phyloP scores from a whole-genome alignment of 1,140 invertebrate genomes.

The Grapholita molesta region DNA sequence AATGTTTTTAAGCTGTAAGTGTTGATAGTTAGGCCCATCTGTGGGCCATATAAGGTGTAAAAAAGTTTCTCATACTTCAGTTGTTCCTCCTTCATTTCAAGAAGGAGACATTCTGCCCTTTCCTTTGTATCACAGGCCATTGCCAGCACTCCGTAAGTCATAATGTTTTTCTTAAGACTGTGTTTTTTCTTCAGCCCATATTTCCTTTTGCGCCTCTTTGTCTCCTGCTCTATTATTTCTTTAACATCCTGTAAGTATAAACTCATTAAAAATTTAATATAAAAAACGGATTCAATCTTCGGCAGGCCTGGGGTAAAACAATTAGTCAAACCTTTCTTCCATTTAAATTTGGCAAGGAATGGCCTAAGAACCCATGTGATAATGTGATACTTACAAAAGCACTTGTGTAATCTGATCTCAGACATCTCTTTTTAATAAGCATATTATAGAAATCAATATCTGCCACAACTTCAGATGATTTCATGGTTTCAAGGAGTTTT shows the following conservation, averaged over 20 bases:
- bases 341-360: no score
- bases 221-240: slow-evolving; percentile 78
- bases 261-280: no score
- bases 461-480: slow-evolving; percentile 78
- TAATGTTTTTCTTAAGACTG: slow-evolving; percentile 83
- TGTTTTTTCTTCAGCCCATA: slow-evolving; percentile 64
- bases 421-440: slow-evolving; percentile 88
- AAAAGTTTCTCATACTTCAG: slow-evolving; percentile 74
- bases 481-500: slow-evolving; percentile 80
- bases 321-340: no score
- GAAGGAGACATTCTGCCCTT: slow-evolving; percentile 81
- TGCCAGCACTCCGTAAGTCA: slow-evolving; percentile 93
- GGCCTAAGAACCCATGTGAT: no score
- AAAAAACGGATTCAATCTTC: no score
- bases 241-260: slow-evolving; percentile 82
- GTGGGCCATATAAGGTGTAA: neutral
- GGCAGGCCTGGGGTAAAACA: no score
- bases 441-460: slow-evolving; percentile 93
- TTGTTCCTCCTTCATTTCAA: slow-evolving; percentile 83
- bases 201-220: slow-evolving; percentile 44
- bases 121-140: slow-evolving; percentile 83
- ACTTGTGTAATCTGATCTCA: slow-evolving; percentile 81
- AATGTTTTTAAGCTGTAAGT: no score
- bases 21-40: neutral
- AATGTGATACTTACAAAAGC: slow-evolving; percentile 80